phyloP scores from a whole-genome alignment of 2,113 vertebrate species.

The Podocnemis expansa region DNA sequence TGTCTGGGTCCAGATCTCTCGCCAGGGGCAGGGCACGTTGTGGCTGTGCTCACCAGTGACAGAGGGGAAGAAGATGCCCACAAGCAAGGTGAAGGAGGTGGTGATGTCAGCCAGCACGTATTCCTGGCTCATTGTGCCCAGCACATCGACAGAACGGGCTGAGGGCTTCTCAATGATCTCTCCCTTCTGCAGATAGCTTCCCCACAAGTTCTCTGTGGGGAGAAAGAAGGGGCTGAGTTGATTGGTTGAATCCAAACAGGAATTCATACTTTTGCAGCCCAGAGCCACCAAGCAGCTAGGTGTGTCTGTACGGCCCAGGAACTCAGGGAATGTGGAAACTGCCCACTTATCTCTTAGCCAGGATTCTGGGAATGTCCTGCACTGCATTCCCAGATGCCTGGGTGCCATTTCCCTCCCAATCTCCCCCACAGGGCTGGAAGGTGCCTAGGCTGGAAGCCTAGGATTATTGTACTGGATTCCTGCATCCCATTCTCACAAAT shows the following conservation, averaged over 20 bases:
- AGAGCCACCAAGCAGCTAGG: too few species aligned
- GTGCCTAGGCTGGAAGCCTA: too few species aligned
- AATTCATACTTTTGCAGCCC: too few species aligned
- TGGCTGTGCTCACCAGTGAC: conserved; percentile 83
- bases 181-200: conserved; percentile 85
- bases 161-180: conserved; percentile 85
- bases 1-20: neutral
- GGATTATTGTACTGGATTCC: too few species aligned
- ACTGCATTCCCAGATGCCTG: too few species aligned
- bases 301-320: too few species aligned
- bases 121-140: conserved; percentile 73
- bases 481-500: too few species aligned
- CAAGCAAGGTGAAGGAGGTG: conserved; percentile 90
- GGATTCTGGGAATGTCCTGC: too few species aligned
- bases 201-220: conserved; percentile 88
- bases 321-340: neutral
- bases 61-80: conserved; percentile 94
- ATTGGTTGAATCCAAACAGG: too few species aligned
- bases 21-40: neutral
- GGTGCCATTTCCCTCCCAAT: too few species aligned
- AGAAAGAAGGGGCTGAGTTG: neutral
- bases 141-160: conserved; percentile 65
- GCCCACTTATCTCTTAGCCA: too few species aligned
- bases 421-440: too few species aligned
- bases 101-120: conserved; percentile 92